Conservation (phyloP, 2,888 invertebrate species). For the Julus scanicus region DNA sequence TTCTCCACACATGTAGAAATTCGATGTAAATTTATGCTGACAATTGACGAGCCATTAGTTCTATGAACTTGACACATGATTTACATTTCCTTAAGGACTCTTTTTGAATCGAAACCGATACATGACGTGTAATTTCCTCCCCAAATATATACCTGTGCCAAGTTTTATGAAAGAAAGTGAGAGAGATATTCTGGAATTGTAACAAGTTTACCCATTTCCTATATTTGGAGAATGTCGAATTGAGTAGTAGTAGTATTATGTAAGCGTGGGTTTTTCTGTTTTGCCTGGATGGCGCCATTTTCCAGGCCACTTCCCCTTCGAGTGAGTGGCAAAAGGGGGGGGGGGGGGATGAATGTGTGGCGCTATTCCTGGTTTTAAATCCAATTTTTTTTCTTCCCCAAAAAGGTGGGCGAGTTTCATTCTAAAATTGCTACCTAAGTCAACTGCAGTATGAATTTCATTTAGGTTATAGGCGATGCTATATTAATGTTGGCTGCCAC, state of each 20-base stretch:
- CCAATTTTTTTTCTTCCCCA: background rate
- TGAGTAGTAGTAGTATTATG: too few relatives aligned
- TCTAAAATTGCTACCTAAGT: slow-evolving; percentile 37
- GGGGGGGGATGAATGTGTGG: background rate
- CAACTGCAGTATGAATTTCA: slow-evolving; percentile 30
- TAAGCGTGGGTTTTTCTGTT: slow-evolving; percentile 18
- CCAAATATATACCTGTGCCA: too few relatives aligned
- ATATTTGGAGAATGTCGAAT: background rate
- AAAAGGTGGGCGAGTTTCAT: slow-evolving; percentile 30
- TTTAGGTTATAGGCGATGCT: slow-evolving; percentile 42
- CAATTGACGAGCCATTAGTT: too few relatives aligned
- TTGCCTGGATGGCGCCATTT: slow-evolving; percentile 30
- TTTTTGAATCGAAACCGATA: too few relatives aligned
- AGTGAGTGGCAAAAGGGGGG: slow-evolving; percentile 1
- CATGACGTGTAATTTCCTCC: too few relatives aligned
- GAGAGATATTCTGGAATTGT: background rate
- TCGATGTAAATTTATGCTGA: too few relatives aligned
- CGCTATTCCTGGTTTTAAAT: slow-evolving; percentile 4
- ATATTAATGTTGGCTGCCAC: slow-evolving; percentile 39
- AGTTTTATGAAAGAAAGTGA: too few relatives aligned
- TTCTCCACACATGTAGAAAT: too few relatives aligned
- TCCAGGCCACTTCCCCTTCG: background rate
- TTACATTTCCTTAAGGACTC: too few relatives aligned
- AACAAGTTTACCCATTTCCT: background rate
- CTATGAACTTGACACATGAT: too few relatives aligned